These are phyloP conservation scores for Elgaria multicarinata DNA, from an alignment of 2,113 vertebrate species.

Conservation along the genomic window DNA sequence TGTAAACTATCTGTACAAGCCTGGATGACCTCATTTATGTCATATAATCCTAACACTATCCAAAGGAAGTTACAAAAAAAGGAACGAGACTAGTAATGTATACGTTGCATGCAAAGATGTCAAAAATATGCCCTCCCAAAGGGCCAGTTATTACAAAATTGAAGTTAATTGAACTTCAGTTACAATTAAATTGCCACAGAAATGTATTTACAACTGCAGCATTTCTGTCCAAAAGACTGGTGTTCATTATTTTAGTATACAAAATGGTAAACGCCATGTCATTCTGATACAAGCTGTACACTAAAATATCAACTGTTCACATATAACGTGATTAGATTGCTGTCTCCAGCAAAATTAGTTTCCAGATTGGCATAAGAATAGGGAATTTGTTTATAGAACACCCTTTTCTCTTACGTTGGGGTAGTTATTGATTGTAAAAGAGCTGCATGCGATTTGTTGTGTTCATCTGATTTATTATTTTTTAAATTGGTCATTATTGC, in stretches of 20 bases:
- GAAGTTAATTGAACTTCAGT: slow-evolving; percentile 34
- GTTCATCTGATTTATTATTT: background rate
- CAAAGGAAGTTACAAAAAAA: slow-evolving; percentile 47
- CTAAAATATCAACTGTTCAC: slow-evolving; percentile 10
- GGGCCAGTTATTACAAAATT: slow-evolving; percentile 28
- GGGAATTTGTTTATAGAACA: background rate
- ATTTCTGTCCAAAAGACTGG: slow-evolving; percentile 47
- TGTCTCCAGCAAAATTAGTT: background rate
- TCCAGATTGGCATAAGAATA: slow-evolving; percentile 19
- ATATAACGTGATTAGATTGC: slow-evolving; percentile 21
- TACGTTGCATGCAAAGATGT: slow-evolving; percentile 57
- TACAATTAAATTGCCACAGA: slow-evolving; percentile 46
- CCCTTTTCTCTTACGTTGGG: background rate
- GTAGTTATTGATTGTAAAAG: background rate
- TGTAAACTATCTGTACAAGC: slow-evolving; percentile 49
- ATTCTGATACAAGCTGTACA: slow-evolving; percentile 23
- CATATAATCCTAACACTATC: slow-evolving; percentile 53
- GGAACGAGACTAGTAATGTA: slow-evolving; percentile 53
- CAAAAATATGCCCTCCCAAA: slow-evolving; percentile 46
- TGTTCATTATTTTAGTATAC: slow-evolving; percentile 37
- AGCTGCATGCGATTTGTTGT: background rate
- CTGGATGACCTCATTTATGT: slow-evolving; percentile 65
- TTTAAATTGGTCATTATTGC: background rate
- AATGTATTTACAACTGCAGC: slow-evolving; percentile 56
- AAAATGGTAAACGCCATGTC: slow-evolving; percentile 43